Evolutionary conservation across 2,888 invertebrate genomes (phyloP).

Genomic region (Trypoxylon attenuatum): DNA sequence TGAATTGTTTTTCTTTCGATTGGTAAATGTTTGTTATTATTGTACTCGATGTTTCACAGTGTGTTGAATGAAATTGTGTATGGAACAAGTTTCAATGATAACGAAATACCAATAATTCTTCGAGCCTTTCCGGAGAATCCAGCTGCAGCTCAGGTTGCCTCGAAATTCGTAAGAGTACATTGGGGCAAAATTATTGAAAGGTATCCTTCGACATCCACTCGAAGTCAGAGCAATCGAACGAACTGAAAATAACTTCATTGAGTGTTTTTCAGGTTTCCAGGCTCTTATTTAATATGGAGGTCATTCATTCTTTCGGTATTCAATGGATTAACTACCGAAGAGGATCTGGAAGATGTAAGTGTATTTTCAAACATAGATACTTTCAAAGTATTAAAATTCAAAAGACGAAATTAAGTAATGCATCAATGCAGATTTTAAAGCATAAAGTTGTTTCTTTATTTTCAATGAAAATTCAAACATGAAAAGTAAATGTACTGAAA

Average conservation of each 20-base stretch:
- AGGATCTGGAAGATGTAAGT: slow-evolving; percentile 65
- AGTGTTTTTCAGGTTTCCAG: slow-evolving; percentile 50
- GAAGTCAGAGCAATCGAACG: no score
- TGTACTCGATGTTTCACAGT: slow-evolving; percentile 38
- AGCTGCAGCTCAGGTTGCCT: slow-evolving; percentile 61
- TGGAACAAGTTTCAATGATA: slow-evolving; percentile 50
- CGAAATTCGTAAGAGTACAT: slow-evolving; percentile 61
- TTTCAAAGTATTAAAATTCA: neutral
- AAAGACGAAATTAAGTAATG: no score
- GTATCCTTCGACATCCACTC: no score
- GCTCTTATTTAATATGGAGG: slow-evolving; percentile 57
- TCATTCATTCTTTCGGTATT: slow-evolving; percentile 60
- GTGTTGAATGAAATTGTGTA: slow-evolving; percentile 63
- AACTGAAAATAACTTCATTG: neutral
- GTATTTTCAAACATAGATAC: no score
- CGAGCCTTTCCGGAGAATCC: slow-evolving; percentile 62
- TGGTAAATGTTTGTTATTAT: neutral
- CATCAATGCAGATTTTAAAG: no score
- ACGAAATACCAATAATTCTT: slow-evolving; percentile 60
- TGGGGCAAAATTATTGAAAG: slow-evolving; percentile 62
- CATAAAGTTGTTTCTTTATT: no score
- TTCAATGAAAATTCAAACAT: no score
- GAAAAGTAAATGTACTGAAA: no score
- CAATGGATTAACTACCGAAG: slow-evolving; percentile 58
- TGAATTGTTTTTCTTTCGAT: neutral